A percentile compares a stretch with the other conserved stretches of the same genome.
Conservation (phyloP, 2,797 vertebrate species). For the Huso huso region DNA sequence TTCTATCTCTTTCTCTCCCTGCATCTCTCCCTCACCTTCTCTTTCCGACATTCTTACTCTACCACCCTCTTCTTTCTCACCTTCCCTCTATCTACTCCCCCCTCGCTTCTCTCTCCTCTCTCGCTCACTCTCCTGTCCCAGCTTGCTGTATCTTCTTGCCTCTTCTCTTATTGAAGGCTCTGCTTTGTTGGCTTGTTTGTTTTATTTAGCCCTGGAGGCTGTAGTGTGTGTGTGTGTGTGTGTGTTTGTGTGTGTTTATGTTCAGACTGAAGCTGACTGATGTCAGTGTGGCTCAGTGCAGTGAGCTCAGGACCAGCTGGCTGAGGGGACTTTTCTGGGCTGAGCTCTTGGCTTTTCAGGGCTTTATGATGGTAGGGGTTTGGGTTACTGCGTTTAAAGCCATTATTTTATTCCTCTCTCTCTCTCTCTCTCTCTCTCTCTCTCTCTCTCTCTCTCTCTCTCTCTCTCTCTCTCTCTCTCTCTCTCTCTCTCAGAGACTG, state of each 20-base stretch:
- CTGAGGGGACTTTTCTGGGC: too few relatives aligned
- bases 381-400: too few relatives aligned
- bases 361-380: too few relatives aligned
- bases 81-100: not conserved
- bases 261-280: too few relatives aligned
- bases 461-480: constrained; percentile 24
- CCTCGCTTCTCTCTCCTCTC: constrained; percentile 44
- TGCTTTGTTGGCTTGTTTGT: too few relatives aligned
- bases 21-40: not conserved
- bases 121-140: constrained; percentile 43
- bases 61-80: not conserved
- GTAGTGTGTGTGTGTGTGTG: too few relatives aligned
- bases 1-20: not conserved
- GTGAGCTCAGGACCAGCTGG: too few relatives aligned
- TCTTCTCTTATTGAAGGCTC: too few relatives aligned
- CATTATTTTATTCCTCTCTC: not conserved
- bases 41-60: not conserved
- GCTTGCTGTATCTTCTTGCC: constrained; percentile 25
- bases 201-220: too few relatives aligned
- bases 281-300: too few relatives aligned
- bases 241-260: too few relatives aligned
- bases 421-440: constrained; percentile 11
- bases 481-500: constrained; percentile 55
- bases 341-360: too few relatives aligned
- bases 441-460: constrained; percentile 29